Percentiles rank a stretch among this genome's conserved stretches.
Conservation (phyloP, 2,888 invertebrate genomes). For the Helobdella robusta region DNA sequence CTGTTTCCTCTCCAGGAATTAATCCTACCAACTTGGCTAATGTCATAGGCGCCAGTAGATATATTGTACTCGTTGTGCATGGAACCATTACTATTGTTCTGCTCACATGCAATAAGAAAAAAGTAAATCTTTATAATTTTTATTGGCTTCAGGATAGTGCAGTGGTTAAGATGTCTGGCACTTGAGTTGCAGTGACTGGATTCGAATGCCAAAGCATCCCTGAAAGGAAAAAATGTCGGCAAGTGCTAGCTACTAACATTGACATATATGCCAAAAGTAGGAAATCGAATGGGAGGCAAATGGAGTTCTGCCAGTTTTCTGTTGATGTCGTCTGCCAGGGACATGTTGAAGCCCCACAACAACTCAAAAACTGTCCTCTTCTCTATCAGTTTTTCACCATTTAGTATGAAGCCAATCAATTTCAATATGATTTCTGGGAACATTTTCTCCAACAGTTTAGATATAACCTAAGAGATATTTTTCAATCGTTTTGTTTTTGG, state of each 20-base stretch:
- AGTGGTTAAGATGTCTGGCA: too few relatives aligned
- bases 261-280: slow-evolving; percentile 14
- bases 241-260: too few relatives aligned
- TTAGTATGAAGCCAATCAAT: neutral
- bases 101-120: neutral
- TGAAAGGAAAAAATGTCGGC: too few relatives aligned
- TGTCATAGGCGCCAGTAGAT: slow-evolving; percentile 60
- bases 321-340: slow-evolving; percentile 11
- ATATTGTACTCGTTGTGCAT: slow-evolving; percentile 67
- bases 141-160: too few relatives aligned
- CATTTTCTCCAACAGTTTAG: neutral
- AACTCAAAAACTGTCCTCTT: slow-evolving; percentile 8
- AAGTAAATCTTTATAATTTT: neutral
- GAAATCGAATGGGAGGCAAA: slow-evolving; percentile 9
- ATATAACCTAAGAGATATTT: neutral
- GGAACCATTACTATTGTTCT: slow-evolving; percentile 24
- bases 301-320: neutral
- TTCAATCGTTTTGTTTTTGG: too few relatives aligned
- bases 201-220: too few relatives aligned
- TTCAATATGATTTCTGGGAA: neutral
- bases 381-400: neutral
- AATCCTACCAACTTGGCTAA: slow-evolving; percentile 61
- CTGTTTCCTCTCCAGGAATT: slow-evolving; percentile 59
- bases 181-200: too few relatives aligned
- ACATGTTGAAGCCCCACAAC: slow-evolving; percentile 20